Evolutionary conservation across 2,113 vertebrate genomes (phyloP).

Genomic region (Paramisgurnus dabryanus): DNA sequence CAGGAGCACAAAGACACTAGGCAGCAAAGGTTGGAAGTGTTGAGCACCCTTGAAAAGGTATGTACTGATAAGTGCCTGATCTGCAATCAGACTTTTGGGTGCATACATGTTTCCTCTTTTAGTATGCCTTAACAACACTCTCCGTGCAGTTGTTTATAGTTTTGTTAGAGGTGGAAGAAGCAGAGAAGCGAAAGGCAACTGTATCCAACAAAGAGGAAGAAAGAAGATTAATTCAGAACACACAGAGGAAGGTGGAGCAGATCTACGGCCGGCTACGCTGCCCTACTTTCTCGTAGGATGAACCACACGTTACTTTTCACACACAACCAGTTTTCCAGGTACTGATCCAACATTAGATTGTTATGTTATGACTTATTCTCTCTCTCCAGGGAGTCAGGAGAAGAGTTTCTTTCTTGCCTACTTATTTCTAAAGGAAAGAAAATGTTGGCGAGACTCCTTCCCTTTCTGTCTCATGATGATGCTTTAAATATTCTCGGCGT

Average conservation of each 20-base stretch:
- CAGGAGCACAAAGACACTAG: slow-evolving; percentile 76
- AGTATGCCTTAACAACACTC: not conserved
- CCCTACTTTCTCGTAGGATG: slow-evolving; percentile 63
- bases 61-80: no score
- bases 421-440: slow-evolving; percentile 88
- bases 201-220: slow-evolving; percentile 68
- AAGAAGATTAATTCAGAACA: slow-evolving; percentile 64
- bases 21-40: slow-evolving; percentile 79
- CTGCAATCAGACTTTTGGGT: no score
- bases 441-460: slow-evolving; percentile 81
- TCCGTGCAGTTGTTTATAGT: slow-evolving; percentile 80
- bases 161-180: slow-evolving; percentile 85
- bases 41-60: slow-evolving; percentile 88
- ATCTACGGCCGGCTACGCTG: slow-evolving; percentile 77
- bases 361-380: not conserved
- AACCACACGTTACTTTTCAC: not conserved
- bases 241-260: slow-evolving; percentile 73
- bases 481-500: slow-evolving; percentile 73
- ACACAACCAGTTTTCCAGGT: no score
- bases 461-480: slow-evolving; percentile 76
- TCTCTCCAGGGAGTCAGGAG: slow-evolving; percentile 75
- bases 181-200: slow-evolving; percentile 65
- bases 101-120: not conserved
- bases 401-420: slow-evolving; percentile 86
- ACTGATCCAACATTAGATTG: not conserved